These are phyloP conservation scores for Orchesella cincta DNA, from an alignment of 1,140 invertebrate genomes.

Conservation along the genomic window DNA sequence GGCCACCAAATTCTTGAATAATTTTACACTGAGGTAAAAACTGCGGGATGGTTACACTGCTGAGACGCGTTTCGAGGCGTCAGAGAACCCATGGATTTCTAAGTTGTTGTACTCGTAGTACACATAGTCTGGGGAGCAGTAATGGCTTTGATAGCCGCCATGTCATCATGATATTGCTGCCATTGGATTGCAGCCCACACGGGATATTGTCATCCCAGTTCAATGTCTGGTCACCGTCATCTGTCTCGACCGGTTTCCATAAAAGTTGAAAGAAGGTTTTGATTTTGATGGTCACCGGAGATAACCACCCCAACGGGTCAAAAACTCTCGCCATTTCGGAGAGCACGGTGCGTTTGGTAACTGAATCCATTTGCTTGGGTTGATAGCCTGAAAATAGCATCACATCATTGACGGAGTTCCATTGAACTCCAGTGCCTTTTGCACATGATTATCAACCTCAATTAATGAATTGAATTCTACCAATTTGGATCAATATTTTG, in stretches of 20 bases:
- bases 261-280: slow-evolving; percentile 30
- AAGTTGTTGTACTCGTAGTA: neutral
- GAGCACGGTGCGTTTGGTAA: slow-evolving; percentile 31
- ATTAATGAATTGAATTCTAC: neutral
- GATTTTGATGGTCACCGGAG: slow-evolving; percentile 13
- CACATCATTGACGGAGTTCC: slow-evolving; percentile 36
- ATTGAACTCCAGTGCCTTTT: slow-evolving; percentile 44
- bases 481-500: neutral
- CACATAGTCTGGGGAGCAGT: neutral
- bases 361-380: neutral
- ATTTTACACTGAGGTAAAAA: neutral
- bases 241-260: slow-evolving; percentile 1
- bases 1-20: slow-evolving; percentile 3
- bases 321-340: slow-evolving; percentile 24
- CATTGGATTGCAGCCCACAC: too few species aligned
- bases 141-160: neutral
- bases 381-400: slow-evolving; percentile 32
- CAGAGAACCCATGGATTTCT: neutral
- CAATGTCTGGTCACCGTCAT: neutral
- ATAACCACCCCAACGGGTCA: slow-evolving; percentile 32
- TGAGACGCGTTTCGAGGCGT: neutral
- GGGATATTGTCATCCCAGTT: neutral
- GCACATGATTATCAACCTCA: neutral
- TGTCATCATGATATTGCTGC: neutral
- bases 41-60: neutral